These are phyloP conservation scores for Tinamus guttatus DNA, from an alignment of 2,113 vertebrate genomes.

Conservation along the genomic window DNA sequence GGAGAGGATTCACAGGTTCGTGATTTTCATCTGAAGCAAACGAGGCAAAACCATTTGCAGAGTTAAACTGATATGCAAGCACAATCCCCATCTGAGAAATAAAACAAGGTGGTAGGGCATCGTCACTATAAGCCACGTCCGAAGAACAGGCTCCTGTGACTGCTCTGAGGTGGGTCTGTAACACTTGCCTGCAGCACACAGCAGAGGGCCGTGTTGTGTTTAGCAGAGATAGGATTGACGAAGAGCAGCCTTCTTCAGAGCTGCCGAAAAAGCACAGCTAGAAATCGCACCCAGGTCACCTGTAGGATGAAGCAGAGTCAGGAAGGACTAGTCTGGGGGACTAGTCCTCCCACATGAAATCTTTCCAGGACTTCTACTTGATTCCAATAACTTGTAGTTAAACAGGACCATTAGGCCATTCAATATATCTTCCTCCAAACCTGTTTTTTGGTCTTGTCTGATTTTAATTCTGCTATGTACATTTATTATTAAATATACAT, in stretches of 20 bases:
- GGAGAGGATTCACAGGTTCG: background rate
- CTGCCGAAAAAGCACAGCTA: background rate
- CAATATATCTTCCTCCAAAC: background rate
- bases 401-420: background rate
- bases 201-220: slow-evolving; percentile 54
- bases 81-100: background rate
- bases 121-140: background rate
- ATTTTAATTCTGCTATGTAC: background rate
- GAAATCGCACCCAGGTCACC: background rate
- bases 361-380: background rate
- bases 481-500: background rate
- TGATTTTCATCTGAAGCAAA: background rate
- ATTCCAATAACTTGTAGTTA: background rate
- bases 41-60: background rate
- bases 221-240: background rate
- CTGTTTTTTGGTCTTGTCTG: background rate
- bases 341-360: background rate
- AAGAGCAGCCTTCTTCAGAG: background rate
- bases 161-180: background rate
- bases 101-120: background rate
- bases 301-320: background rate
- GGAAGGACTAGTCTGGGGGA: background rate
- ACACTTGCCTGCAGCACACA: background rate
- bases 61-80: background rate
- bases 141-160: fast-evolving